Evolutionary conservation across 37 sponge, comb jelly and placozoan genomes (phyloP).

Genomic region (Diacarnus erythraeanus): DNA sequence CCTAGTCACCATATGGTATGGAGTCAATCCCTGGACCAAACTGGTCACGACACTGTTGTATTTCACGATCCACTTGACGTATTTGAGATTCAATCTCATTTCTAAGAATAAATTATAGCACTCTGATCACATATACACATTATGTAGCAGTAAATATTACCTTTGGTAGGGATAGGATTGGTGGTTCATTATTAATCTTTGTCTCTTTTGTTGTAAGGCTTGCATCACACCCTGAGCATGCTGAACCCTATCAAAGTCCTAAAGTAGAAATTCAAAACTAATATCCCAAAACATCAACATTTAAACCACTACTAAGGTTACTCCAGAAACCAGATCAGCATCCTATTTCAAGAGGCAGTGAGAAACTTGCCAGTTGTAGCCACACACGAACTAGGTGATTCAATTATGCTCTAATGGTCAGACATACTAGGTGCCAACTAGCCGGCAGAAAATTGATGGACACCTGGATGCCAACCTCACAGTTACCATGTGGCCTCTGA

Average conservation of each 20-base stretch:
- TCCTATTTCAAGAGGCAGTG: too few species aligned
- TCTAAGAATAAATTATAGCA: constrained; percentile 13
- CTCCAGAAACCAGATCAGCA: too few species aligned
- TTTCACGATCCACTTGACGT: constrained; percentile 56
- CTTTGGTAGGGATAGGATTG: constrained; percentile 69
- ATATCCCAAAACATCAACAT: too few species aligned
- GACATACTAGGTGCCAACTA: too few species aligned
- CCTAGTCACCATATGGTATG: background rate
- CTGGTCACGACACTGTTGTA: constrained; percentile 43
- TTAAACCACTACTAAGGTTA: too few species aligned
- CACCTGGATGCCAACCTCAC: too few species aligned
- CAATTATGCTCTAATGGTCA: too few species aligned
- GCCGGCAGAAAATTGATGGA: too few species aligned
- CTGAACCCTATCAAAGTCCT: constrained; percentile 31
- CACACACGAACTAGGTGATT: too few species aligned
- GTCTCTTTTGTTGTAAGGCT: constrained; percentile 30
- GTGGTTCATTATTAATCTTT: constrained; percentile 55
- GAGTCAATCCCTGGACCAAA: constrained; percentile 14
- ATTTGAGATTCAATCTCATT: constrained; percentile 70
- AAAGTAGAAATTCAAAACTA: too few species aligned
- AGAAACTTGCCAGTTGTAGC: too few species aligned
- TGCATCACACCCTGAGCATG: constrained; percentile 4
- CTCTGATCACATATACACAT: background rate
- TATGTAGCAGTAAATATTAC: constrained; percentile 7
- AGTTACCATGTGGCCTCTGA: too few species aligned